phyloP scores from a whole-genome alignment of 2,888 invertebrate genomes.

The Biston betularia region DNA sequence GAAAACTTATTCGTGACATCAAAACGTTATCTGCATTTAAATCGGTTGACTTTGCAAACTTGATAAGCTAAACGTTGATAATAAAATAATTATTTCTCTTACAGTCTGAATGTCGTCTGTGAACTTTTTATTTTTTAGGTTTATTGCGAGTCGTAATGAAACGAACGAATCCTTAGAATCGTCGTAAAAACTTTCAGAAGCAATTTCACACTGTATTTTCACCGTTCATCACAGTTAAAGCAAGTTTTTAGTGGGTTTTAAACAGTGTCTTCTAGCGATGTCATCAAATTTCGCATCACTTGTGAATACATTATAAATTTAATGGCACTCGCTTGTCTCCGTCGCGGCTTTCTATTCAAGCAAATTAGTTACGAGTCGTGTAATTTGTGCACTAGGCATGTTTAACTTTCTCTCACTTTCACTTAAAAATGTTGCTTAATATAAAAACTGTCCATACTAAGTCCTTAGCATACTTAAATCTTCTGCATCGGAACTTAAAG shows the following conservation, averaged over 20 bases:
- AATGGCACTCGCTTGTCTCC: slow-evolving; percentile 11
- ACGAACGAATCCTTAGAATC: slow-evolving; percentile 26
- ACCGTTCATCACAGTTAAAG: slow-evolving; percentile 25
- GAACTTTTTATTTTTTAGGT: slow-evolving; percentile 34
- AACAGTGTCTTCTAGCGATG: slow-evolving; percentile 23
- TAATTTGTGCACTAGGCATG: neutral
- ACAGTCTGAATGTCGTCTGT: slow-evolving; percentile 31
- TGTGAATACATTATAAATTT: slow-evolving; percentile 33
- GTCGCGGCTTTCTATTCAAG: slow-evolving; percentile 4
- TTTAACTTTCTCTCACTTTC: no score
- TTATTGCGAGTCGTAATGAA: slow-evolving; percentile 27
- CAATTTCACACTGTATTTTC: slow-evolving; percentile 34
- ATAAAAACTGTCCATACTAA: no score
- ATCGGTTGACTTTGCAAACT: slow-evolving; percentile 29
- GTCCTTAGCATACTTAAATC: no score
- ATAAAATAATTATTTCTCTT: slow-evolving; percentile 34
- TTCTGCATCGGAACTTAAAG: no score
- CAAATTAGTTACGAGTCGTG: neutral
- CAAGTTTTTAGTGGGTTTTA: slow-evolving; percentile 32
- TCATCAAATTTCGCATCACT: slow-evolving; percentile 26
- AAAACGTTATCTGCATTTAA: slow-evolving; percentile 22
- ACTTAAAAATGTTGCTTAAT: no score
- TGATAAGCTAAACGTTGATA: slow-evolving; percentile 28
- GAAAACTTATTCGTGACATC: slow-evolving; percentile 18
- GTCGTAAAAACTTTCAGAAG: slow-evolving; percentile 31